Conservation (phyloP, 2,113 vertebrate species). For the Saguinus midas region DNA sequence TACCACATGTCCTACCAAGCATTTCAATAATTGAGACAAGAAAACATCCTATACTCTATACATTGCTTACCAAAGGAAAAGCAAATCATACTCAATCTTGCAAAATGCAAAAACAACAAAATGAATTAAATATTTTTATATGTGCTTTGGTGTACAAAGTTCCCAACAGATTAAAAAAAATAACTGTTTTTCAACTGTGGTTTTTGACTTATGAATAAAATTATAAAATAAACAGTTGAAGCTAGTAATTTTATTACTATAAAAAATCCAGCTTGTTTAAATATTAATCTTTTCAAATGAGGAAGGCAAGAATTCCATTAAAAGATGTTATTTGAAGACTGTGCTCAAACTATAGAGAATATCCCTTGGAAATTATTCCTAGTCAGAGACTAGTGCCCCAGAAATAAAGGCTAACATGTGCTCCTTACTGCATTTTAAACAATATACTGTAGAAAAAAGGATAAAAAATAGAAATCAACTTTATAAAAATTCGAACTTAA, state of each 20-base stretch:
- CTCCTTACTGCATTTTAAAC: not conserved
- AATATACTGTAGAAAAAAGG: not conserved
- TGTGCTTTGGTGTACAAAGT: not conserved
- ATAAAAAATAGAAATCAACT: not conserved
- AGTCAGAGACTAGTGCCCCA: not conserved
- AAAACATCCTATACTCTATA: conserved; percentile 64
- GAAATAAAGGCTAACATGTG: not conserved
- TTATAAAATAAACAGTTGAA: not conserved
- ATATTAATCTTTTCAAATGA: conserved; percentile 27
- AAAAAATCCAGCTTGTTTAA: not conserved
- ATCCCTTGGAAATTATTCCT: not conserved
- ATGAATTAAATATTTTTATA: conserved; percentile 37
- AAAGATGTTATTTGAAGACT: not conserved
- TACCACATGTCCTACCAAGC: conserved; percentile 48
- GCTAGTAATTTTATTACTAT: not conserved
- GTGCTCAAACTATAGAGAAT: not conserved
- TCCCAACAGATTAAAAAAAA: not conserved
- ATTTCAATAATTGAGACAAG: conserved; percentile 33
- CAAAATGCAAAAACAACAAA: conserved; percentile 63
- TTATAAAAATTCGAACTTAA: not conserved
- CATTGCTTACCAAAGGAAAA: conserved; percentile 41
- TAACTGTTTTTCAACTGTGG: not conserved
- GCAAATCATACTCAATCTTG: conserved; percentile 53
- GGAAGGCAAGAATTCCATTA: not conserved
- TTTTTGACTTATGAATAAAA: not conserved